Evolutionary conservation across 2,113 vertebrate genomes (phyloP), one percentile per base, ranked within the genome.

Genomic region (Heliornis fulica): DNA sequence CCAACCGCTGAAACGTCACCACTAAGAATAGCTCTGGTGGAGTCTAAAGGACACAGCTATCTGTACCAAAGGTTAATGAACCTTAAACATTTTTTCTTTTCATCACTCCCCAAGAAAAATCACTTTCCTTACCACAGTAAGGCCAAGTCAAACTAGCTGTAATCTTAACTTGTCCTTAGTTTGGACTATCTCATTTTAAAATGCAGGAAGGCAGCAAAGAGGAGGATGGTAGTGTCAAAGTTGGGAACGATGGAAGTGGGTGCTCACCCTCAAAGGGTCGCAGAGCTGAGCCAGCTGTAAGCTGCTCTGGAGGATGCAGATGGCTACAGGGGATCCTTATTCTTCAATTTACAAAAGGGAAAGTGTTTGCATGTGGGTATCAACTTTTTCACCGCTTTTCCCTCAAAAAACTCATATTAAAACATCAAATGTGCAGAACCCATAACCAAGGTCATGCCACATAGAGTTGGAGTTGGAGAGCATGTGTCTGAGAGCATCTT

Each of bases 51-150:
- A 95, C 94, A 79, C 86, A 83, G 91, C 87, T 94, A 94, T 97
- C 95, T 94, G 93, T 93, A 97, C 81, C 88, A 96, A 94, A 97
- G 95, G 96, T 96, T 97, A 97, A 94, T 95, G 94, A 97, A 95
- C 94, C 87, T 95, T 19, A 91, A 94, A 88, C 84, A 92, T 95
- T 92, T 92, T 96, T 90, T 83, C 77, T 96, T 95, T 96, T 96
- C 95, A 93, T 87, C 83, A 70, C 84, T 94, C 28, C 92, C 83
- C 64, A 87, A 81, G 69, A 95, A 95, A 95, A 95, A 95, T 77
- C 72, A 53, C 75, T 95, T 93, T 91, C 89, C 81, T 95, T 87
- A 60, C 87, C 84, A 66, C 7, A 54, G 25, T 45, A 91, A 66
- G 54, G 51, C 78, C 61, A 72, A 90, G 59, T 21, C 79, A 91